Conservation (phyloP, 2,113 vertebrate genomes). For the Melierax canorus region DNA sequence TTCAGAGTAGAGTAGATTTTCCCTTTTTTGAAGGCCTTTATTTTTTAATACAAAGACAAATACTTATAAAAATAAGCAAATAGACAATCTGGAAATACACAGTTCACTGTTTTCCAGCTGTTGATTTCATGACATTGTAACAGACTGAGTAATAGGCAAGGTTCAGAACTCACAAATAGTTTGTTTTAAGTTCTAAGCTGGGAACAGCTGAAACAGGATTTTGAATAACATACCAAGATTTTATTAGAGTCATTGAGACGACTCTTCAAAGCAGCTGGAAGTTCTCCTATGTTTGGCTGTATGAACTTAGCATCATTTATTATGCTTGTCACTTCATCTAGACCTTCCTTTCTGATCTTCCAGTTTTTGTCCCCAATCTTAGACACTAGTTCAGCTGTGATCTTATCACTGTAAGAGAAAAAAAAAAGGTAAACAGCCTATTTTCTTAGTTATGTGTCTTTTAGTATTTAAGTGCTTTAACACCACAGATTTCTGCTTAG, state of each 20-base stretch:
- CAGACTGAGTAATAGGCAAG: neutral
- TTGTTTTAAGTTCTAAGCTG: neutral
- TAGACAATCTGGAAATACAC: neutral
- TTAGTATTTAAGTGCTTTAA: neutral
- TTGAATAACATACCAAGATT: conserved; percentile 82
- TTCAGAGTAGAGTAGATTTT: neutral
- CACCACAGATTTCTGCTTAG: neutral
- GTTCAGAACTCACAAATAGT: neutral
- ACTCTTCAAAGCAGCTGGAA: conserved; percentile 86
- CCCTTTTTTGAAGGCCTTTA: neutral
- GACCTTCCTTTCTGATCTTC: conserved; percentile 96
- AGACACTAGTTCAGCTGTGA: conserved; percentile 87
- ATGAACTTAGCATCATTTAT: conserved; percentile 97
- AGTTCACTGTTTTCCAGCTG: neutral
- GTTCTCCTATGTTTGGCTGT: conserved; percentile 90
- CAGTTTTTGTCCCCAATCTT: conserved; percentile 97
- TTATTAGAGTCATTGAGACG: conserved; percentile 97
- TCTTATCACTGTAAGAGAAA: conserved; percentile 84
- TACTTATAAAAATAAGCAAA: neutral
- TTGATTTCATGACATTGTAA: neutral
- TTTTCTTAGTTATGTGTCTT: neutral
- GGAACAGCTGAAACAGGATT: neutral
- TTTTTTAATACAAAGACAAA: neutral
- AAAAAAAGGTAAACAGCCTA: neutral
- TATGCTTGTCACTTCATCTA: conserved; percentile 88